Conservation (phyloP, 2,797 vertebrate genomes). For the Danio tinwini region DNA sequence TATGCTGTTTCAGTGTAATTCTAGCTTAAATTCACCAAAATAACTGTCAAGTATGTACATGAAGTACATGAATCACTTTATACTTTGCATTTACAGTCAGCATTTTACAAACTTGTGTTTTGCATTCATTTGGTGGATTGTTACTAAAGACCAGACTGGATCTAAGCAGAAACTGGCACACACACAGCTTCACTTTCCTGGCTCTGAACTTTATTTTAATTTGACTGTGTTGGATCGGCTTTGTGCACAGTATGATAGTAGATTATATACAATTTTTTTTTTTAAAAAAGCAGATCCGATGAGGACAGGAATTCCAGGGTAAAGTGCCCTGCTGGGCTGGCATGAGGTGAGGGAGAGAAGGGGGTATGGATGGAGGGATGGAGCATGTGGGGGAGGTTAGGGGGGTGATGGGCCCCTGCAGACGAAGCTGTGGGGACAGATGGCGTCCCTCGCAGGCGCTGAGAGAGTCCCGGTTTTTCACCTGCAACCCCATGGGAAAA, state of each 20-base stretch:
- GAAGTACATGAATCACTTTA: not conserved
- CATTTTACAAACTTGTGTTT: constrained; percentile 15
- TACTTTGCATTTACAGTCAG: not conserved
- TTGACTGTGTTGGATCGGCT: constrained; percentile 73
- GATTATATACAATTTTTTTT: constrained; percentile 67
- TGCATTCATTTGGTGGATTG: constrained; percentile 12
- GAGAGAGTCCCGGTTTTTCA: constrained; percentile 82
- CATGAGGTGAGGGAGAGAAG: constrained; percentile 71
- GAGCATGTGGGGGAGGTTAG: constrained; percentile 50
- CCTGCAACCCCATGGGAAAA: constrained; percentile 85
- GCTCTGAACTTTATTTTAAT: constrained; percentile 68
- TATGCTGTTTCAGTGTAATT: not conserved
- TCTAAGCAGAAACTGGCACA: not conserved
- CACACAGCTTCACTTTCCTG: constrained; percentile 18
- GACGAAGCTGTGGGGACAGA: constrained; percentile 79
- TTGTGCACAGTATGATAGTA: constrained; percentile 70
- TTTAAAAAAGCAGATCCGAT: constrained; percentile 49
- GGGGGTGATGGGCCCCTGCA: constrained; percentile 67
- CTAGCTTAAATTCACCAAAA: not conserved
- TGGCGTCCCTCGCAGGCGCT: constrained; percentile 73
- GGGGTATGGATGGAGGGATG: constrained; percentile 65
- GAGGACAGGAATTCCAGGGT: constrained; percentile 71
- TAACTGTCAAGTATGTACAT: not conserved
- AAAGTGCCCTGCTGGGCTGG: constrained; percentile 78
- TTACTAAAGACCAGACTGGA: constrained; percentile 10